A percentile compares a stretch with the other conserved stretches of the same genome.
phyloP scores from a whole-genome alignment of 2,888 invertebrate species.

The Siphlonurus alternatus region DNA sequence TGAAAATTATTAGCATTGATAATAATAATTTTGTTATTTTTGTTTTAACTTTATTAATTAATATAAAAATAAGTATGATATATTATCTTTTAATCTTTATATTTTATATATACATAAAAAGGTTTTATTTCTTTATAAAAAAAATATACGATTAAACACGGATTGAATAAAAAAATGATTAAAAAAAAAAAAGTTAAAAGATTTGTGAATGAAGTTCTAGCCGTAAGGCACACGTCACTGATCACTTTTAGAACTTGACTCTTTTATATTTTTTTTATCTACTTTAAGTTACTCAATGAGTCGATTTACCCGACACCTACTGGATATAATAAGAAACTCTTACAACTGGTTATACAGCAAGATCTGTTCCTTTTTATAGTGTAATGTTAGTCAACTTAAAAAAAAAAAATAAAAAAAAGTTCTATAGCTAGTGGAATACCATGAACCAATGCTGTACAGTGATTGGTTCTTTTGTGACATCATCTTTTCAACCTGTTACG shows the following conservation, averaged over 20 bases:
- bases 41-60: too few species aligned
- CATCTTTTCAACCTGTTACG: neutral
- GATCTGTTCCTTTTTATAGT: neutral
- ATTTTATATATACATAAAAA: too few species aligned
- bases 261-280: neutral
- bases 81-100: too few species aligned
- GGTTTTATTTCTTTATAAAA: too few species aligned
- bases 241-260: neutral
- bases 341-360: neutral
- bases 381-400: neutral
- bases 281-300: neutral
- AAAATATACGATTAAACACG: too few species aligned
- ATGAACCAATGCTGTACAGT: neutral
- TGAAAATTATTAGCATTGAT: too few species aligned
- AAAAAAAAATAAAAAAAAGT: too few species aligned
- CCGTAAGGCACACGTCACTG: neutral
- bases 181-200: neutral
- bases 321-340: neutral
- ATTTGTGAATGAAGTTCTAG: neutral
- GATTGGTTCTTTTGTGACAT: neutral
- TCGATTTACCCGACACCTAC: neutral
- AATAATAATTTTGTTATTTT: too few species aligned
- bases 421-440: neutral
- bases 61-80: too few species aligned
- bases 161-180: too few species aligned